Evolutionary conservation across 2,797 vertebrate genomes (phyloP).

Genomic region (Sebastes flavidus): DNA sequence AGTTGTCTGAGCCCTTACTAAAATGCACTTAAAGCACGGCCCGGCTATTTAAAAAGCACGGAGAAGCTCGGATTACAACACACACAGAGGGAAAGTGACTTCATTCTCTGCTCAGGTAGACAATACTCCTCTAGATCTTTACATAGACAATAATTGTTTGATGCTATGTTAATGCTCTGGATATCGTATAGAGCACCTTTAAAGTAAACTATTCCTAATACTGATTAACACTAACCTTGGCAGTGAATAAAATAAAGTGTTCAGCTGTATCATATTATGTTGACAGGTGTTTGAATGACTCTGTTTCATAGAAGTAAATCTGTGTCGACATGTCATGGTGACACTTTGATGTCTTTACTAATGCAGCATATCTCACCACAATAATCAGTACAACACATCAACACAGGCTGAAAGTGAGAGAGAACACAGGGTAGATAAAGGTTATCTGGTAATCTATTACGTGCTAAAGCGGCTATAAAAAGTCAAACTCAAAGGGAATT

Average conservation of each 20-base stretch:
- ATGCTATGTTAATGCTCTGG: too few relatives aligned
- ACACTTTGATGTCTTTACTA: background rate
- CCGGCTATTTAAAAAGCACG: too few relatives aligned
- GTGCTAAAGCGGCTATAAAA: background rate
- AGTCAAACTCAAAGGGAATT: conserved; percentile 24
- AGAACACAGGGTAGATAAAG: background rate
- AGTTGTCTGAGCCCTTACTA: rapidly evolving
- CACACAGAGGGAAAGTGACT: too few relatives aligned
- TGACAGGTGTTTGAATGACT: background rate
- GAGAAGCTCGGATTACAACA: too few relatives aligned
- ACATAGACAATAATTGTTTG: too few relatives aligned
- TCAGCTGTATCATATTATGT: background rate
- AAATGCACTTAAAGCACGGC: too few relatives aligned
- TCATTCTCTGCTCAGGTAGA: too few relatives aligned
- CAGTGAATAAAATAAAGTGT: background rate
- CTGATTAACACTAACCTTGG: background rate
- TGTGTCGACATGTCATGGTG: background rate
- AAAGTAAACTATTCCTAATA: background rate
- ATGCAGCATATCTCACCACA: background rate
- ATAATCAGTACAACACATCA: background rate
- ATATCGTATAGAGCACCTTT: background rate
- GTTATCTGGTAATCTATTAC: background rate
- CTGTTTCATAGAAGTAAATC: background rate
- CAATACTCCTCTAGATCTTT: too few relatives aligned
- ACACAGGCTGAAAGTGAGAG: too few relatives aligned